Evolutionary conservation across 2,888 invertebrate genomes (phyloP).

Genomic region (Zonitis immaculata): DNA sequence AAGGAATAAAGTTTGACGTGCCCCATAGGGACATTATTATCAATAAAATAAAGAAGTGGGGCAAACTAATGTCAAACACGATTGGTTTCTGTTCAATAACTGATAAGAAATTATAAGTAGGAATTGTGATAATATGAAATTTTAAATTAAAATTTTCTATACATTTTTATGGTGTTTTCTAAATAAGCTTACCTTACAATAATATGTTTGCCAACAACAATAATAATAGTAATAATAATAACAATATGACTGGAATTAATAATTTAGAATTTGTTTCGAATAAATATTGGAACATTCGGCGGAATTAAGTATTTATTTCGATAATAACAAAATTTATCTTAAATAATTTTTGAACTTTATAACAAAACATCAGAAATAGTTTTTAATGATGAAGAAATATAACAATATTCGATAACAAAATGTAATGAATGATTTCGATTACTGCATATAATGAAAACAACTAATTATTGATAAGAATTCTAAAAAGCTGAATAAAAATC

Average conservation of each 20-base stretch:
- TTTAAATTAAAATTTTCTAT: constrained; percentile 2
- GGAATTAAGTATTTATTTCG: no score
- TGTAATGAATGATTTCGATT: constrained; percentile 1
- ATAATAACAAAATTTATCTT: not conserved
- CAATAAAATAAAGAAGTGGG: constrained; percentile 27
- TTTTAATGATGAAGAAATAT: not conserved
- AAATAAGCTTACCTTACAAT: not conserved
- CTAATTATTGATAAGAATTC: not conserved
- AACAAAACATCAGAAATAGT: not conserved
- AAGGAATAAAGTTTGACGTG: constrained; percentile 4
- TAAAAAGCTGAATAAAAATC: no score
- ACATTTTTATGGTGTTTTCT: not conserved
- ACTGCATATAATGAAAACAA: not conserved
- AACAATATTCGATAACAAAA: not conserved
- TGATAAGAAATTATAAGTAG: constrained; percentile 33
- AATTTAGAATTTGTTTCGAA: not conserved
- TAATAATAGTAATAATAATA: not conserved
- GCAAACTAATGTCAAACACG: constrained; percentile 33
- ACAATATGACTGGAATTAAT: not conserved
- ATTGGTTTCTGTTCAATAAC: constrained; percentile 41
- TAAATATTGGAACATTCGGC: not conserved
- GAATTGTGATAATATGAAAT: constrained; percentile 9
- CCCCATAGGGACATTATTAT: constrained; percentile 5
- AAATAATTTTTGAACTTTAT: not conserved
- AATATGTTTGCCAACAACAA: not conserved